Conservation (phyloP, 2,888 invertebrate genomes). For the Chaetoderma sp. region DNA sequence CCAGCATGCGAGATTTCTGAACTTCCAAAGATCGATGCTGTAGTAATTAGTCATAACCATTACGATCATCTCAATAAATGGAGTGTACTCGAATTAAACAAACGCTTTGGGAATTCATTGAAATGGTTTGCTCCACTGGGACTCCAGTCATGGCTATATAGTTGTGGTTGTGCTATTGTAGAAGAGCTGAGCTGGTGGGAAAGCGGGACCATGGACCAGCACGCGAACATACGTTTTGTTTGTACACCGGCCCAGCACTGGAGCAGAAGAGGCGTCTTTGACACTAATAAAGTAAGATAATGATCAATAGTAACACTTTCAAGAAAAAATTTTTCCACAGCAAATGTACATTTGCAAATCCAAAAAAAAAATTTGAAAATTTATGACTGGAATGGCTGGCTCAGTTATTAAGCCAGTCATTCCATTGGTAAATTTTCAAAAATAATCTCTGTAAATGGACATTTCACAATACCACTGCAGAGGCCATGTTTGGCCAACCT, state of each 20-base stretch:
- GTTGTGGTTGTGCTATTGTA: constrained; percentile 54
- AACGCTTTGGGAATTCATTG: constrained; percentile 35
- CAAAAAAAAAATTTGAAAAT: no score
- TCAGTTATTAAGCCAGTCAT: no score
- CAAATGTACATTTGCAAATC: no score
- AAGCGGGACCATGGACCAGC: neutral
- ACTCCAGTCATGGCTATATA: constrained; percentile 55
- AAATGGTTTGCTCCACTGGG: constrained; percentile 70
- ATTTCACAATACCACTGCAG: no score
- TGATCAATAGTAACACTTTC: no score
- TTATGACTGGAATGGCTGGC: no score
- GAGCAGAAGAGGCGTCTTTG: constrained; percentile 65
- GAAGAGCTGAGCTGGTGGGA: constrained; percentile 69
- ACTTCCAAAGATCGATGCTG: constrained; percentile 70
- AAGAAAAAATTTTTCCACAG: no score
- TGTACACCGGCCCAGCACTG: constrained; percentile 72
- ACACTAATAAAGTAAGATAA: constrained; percentile 69
- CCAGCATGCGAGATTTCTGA: constrained; percentile 62
- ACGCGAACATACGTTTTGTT: constrained; percentile 50
- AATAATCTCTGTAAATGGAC: no score
- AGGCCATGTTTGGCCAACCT: no score
- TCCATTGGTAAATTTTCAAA: no score
- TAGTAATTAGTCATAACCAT: constrained; percentile 72
- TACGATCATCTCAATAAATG: constrained; percentile 71
- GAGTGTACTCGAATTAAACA: constrained; percentile 57